Evolutionary conservation across 2,797 vertebrate genomes (phyloP).

Genomic region (Heterohyrax brucei): DNA sequence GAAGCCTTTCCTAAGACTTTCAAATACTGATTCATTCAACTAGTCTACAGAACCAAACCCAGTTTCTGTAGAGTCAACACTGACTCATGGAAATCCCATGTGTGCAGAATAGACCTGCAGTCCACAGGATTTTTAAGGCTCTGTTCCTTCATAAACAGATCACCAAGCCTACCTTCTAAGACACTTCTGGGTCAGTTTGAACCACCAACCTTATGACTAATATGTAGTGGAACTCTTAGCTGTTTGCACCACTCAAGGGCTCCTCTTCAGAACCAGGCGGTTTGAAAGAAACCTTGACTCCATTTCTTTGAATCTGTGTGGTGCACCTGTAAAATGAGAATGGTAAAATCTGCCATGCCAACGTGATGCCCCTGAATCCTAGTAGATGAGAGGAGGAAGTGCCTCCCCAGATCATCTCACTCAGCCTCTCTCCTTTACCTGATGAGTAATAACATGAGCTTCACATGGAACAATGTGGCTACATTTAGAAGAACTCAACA

Average conservation of each 20-base stretch:
- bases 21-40: neutral
- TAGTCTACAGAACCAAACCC: constrained; percentile 48
- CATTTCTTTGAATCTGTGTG: constrained; percentile 53
- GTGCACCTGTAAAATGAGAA: constrained; percentile 51
- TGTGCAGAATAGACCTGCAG: neutral
- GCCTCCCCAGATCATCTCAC: constrained; percentile 32
- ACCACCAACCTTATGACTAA: neutral
- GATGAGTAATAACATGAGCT: constrained; percentile 29
- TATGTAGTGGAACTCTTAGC: neutral
- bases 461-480: constrained; percentile 24
- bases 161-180: neutral
- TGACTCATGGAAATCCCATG: neutral
- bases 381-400: constrained; percentile 44
- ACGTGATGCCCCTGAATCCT: neutral
- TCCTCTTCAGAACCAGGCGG: constrained; percentile 21
- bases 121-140: neutral
- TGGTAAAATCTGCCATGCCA: constrained; percentile 9
- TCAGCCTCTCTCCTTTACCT: neutral
- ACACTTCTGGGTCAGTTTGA: neutral
- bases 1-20: constrained; percentile 54
- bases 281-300: constrained; percentile 60
- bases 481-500: constrained; percentile 56
- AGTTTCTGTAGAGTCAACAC: neutral
- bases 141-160: neutral
- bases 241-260: neutral